Evolutionary conservation across 2,888 invertebrate genomes (phyloP), one percentile per base, ranked within the genome.

Genomic region (Ommatoiulus sabulosus): DNA sequence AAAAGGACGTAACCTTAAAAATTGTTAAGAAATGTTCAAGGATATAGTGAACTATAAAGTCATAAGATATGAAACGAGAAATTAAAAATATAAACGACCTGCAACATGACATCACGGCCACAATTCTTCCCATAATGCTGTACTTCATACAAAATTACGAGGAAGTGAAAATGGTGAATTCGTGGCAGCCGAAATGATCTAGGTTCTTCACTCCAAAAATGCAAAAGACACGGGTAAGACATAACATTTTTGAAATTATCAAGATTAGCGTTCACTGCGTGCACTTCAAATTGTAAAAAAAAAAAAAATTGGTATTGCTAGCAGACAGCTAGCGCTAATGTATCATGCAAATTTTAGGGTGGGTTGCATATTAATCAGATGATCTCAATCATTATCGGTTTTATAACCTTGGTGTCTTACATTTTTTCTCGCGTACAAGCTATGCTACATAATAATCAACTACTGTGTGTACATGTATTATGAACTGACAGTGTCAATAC

Each of bases 271-370:
- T 52, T 57, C 10, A 3, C 4, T n/a, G n/a, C n/a, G 17, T 80
- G 35, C 35, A 35, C 0, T 15, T 17, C 52, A 52, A 12, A 3
- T 12, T 24, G 35, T 43, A 35, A 80, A 35, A 80, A 80, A 35
- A 80, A 35, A 3, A 24, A 80, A 35, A 80, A 35, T 43, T 20
- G 35, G 35, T 35, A 43, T 35, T 80, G 80, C 10, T 80, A 80
- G 80, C 35, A 80, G 80, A 80, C 80, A 35, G 10, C 80, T 24
- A 72, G 8, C 7, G 35, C 80, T 24, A 7, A 3, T 3, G 15
- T 80, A 80, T 80, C 80, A 80, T 80, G 80, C 80, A 35, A 80
- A 80, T 80, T 80, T 15, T 43, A 72, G 35, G 80, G 80, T 80
- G 3, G 12, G 7, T 8, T 80, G 15, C 80, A 35, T 35, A 35